Evolutionary conservation across 92 coral and sea anemone species (phyloP), one percentile per base, ranked within the genome.

Genomic region (Epizoanthus stellaris): DNA sequence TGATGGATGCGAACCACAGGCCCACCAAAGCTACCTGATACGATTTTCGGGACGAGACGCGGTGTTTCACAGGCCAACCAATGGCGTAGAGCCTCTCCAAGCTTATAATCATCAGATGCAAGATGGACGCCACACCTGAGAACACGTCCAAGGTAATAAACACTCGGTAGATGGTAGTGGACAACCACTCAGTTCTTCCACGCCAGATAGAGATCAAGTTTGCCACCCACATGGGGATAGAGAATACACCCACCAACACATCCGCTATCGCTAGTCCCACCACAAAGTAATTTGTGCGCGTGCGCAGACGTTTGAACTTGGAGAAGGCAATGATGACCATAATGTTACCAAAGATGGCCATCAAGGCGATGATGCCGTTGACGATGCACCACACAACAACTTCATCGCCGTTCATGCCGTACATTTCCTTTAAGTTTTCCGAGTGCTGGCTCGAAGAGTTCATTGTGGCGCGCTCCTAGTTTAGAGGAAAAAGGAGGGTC

Each of bases 11-110:
- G 39, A 39, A 45, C 92, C 94, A 91, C 3, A 88, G 74, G 39
- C 82, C 45, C 0, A 86, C 70, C 70, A 85, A 67, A 4, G 81
- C 86, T 6, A 85, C 49, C 42, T 89, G 82, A 70, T 91, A 91
- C 11, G 80, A 77, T 62, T 85, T 82, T 53, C 81, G 75, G 42
- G 87, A 88, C 12, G 92, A 85, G 59, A 91, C 94, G 3, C 92
- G 89, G 64, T 91, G 94, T 3, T 75, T 56, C 7, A 91, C 87
- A 3, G 94, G 94, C 89, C 94, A 91, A n/a, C 86, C 94, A 85
- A 91, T 91, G 19, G 94, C 94, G 85, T 88, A 91, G 58, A 91
- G 73, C 25, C 94, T 84, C 59, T 91, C 94, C 36, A 91, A 63
- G 75, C 92, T 88, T 60, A 88, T 89, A 45, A 80, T 80, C 89